Base-by-base conservation (phyloP, 92 coral and sea anemone species). In the Meandrina meandrites region DNA sequence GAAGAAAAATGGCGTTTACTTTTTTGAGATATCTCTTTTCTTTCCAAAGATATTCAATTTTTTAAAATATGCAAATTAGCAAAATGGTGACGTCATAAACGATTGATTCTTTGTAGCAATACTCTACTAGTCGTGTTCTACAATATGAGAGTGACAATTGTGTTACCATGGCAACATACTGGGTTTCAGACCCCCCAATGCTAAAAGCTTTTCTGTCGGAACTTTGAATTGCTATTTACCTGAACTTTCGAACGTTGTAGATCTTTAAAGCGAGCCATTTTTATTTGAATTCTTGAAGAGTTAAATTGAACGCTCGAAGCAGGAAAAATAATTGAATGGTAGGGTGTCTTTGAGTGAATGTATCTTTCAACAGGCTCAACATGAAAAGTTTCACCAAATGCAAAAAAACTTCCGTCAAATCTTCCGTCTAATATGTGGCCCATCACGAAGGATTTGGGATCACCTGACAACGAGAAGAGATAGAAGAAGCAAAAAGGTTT, bases 391-490 rank as follows among this genome's bases (percentile, higher is more conserved):
- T 89, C 90, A 5, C 86, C 85, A 32, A 79, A 81, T 35, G 90
- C 79, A 75, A 80, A 88, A 66, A 95, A 80, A 54, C 90, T 90
- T 76, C 99, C 99, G 35, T 91, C 96, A 75, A 97, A 93, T 69
- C 70, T 58, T 27, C 98, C 98, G 15, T 87, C 67, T 8, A 71
- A 32, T 45, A 97, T 85, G 36, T 93, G 92, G 1, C 97, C 98
- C 76, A 92, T 92, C 12, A 92, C 93, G 13, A 86, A 86, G 18
- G 99, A 97, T 8, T 74, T 50, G 14, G 36, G 76, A 73, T 89
- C 93, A 14, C 96, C 98, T 97, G 75, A 21, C 48, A 54, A 58
- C 32, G 10, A 71, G 42, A 37, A 69, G 9, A 54, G 19, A 86
- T 8, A 86, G 11, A 31, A 62, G 36, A 0, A 42, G 2, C 28